Evolutionary conservation across 2,113 vertebrate genomes (phyloP), one percentile per base, ranked within the genome.

Genomic region (Ptilorrhoa leucosticta): DNA sequence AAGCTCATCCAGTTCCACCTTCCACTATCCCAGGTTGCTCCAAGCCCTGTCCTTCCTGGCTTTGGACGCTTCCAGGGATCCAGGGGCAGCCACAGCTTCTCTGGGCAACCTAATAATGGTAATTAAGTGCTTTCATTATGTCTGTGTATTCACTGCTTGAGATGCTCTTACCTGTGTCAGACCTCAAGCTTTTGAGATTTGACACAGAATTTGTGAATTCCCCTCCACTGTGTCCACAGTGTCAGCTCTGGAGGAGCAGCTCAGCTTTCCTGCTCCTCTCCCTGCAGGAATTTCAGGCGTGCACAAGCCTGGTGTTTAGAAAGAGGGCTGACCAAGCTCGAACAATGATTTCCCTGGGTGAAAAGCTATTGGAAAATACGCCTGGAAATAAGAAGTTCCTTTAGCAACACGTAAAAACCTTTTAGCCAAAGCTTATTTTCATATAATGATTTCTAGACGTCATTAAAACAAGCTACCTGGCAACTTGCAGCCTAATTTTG

Each of bases 401-500:
- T 40, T 68, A 77, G 47, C 73, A 81, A 28, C 33, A 8, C 33
- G 61, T 87, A 63, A 83, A 83, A 91, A 51, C 39, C 48, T 84
- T 86, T 88, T 69, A 89, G 68, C 75, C 66, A 19, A 61, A 83
- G 35, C 75, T 83, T 85, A 44, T 93, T 91, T 94, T 83, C 58
- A 10, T 61, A 2, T 15, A 26, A n/a, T 75, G 92, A 68, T 84
- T 94, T 92, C 31, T 50, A 90, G 76, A 45, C 6, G 5, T 83
- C 72, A 40, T 90, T 96, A 93, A 93, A 87, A 65, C 39, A 53
- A 56, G 71, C 90, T 95, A 83, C 90, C 85, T 83, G 90, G 73
- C 90, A 86, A 30, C 88, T 94, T 68, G 6, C 45, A 87, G 81
- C 2, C 72, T 94, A 13, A 61, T 93, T 87, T 65, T 48, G 85